These are phyloP conservation scores for Hystrix cristata DNA, from an alignment of 2,113 vertebrate genomes.

Conservation along the genomic window DNA sequence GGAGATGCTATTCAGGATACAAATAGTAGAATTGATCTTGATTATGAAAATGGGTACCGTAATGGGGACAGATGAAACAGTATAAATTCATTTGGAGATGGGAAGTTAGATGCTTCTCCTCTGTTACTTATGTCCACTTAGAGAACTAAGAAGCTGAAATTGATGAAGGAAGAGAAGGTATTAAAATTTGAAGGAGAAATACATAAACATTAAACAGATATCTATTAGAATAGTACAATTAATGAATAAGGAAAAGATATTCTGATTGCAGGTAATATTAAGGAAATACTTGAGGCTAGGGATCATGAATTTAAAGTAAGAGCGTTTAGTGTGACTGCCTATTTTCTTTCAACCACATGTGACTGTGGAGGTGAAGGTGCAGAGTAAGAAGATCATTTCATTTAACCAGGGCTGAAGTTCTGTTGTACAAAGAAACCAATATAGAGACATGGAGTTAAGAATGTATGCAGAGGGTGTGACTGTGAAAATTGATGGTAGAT, in stretches of 20 bases:
- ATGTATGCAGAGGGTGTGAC: not conserved
- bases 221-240: not conserved
- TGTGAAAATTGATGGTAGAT: not conserved
- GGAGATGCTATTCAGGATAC: not conserved
- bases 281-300: not conserved
- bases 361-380: not conserved
- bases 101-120: not conserved
- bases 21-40: not conserved
- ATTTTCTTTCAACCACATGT: slow-evolving; percentile 9
- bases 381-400: not conserved
- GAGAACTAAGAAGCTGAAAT: not conserved
- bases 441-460: not conserved
- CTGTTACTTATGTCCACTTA: not conserved
- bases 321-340: not conserved
- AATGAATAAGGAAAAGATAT: not conserved
- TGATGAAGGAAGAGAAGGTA: not conserved
- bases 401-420: not conserved
- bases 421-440: not conserved
- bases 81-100: not conserved
- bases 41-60: not conserved
- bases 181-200: not conserved
- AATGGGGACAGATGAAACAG: not conserved
- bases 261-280: not conserved
- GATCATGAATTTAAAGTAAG: not conserved
- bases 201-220: not conserved